These are phyloP conservation scores for Aphrocallistes beatrix DNA, from an alignment of 37 sponge, comb jelly and placozoan genomes.

Conservation along the genomic window DNA sequence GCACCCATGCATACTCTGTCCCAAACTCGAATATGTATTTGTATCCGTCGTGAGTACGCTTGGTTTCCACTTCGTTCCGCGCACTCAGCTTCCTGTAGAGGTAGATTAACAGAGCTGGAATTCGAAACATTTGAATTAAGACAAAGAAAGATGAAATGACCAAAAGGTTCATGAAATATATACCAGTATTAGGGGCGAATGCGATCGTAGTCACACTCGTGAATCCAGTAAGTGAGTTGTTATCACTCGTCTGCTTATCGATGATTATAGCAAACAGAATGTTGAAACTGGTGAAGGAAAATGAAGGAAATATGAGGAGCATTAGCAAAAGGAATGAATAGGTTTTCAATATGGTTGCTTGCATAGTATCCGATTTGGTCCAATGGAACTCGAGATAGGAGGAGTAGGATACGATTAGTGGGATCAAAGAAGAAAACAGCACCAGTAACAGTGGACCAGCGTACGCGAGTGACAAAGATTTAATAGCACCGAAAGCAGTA, in stretches of 20 bases:
- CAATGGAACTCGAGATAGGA: neutral
- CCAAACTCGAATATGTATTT: neutral
- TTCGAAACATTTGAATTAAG: constrained; percentile 3
- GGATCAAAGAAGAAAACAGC: neutral
- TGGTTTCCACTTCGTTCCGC: neutral
- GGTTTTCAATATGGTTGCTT: constrained; percentile 2
- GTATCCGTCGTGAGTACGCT: neutral
- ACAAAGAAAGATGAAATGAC: neutral
- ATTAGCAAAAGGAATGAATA: neutral
- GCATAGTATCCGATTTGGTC: constrained; percentile 12
- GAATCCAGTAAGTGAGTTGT: neutral
- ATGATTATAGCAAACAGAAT: neutral
- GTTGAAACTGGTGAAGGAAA: neutral
- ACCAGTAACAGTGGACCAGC: neutral
- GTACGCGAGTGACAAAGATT: neutral
- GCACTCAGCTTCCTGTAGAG: constrained; percentile 13
- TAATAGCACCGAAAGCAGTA: neutral
- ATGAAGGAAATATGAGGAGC: neutral
- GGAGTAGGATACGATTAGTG: neutral
- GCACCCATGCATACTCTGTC: constrained; percentile 3
- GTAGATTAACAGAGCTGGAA: neutral
- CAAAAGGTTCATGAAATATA: neutral
- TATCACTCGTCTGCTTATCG: neutral
- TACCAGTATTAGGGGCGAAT: neutral
- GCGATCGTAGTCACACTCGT: constrained; percentile 7